phyloP scores from a whole-genome alignment of 2,888 invertebrate species.

The Meandrusa payeni region DNA sequence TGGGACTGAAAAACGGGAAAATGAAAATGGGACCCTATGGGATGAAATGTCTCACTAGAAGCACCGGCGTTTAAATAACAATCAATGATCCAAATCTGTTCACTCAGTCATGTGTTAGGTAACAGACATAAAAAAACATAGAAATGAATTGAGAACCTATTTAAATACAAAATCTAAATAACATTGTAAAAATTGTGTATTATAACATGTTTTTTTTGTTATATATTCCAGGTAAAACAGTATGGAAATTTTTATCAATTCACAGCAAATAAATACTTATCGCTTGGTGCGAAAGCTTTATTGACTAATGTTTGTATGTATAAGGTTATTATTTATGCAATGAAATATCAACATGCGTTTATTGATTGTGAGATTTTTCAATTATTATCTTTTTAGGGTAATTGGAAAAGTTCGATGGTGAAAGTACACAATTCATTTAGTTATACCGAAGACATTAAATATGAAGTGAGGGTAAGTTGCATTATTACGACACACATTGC shows the following conservation, averaged over 20 bases:
- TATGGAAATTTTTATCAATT: conserved; percentile 8
- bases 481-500: too few relatives aligned
- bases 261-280: conserved; percentile 1
- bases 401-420: conserved; percentile 27
- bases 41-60: too few relatives aligned
- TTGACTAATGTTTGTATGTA: conserved; percentile 19
- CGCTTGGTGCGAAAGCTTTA: background rate
- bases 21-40: too few relatives aligned
- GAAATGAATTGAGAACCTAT: too few relatives aligned
- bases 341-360: background rate
- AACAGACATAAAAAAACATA: too few relatives aligned
- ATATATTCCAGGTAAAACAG: conserved; percentile 5
- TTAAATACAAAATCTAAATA: too few relatives aligned
- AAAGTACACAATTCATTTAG: conserved; percentile 42
- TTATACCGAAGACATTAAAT: conserved; percentile 43
- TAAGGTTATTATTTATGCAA: conserved; percentile 8
- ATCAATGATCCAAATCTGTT: too few relatives aligned
- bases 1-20: too few relatives aligned
- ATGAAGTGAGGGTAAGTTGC: conserved; percentile 42
- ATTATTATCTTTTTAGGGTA: conserved; percentile 11
- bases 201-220: too few relatives aligned
- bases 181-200: too few relatives aligned
- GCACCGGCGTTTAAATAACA: too few relatives aligned
- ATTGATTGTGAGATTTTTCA: background rate
- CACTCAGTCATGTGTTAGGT: too few relatives aligned